Base-by-base conservation (phyloP, 2,113 vertebrate species). In the Labeo catla region DNA sequence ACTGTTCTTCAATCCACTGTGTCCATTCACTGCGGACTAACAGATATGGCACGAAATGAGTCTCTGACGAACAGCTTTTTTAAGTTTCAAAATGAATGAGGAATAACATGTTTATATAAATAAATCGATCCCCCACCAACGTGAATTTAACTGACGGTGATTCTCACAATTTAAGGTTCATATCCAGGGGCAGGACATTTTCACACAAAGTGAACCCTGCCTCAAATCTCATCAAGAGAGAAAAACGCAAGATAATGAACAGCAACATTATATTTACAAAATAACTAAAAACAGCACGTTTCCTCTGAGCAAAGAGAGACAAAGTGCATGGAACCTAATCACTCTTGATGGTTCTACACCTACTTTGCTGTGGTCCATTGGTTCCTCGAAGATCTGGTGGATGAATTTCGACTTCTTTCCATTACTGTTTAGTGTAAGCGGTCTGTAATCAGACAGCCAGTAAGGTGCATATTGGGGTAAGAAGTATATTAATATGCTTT, bases 331-430 rank as follows among this genome's bases (percentile, higher is more conserved):
- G 59, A 65, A 23, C 3, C 3, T 16, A 12, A 23, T 85, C 34
- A 45, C 10, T 50, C n/a, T 2, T 4, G 23, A 57, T 70, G 39
- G 2, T 95, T 96, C 92, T 59, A 90, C 81, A 87, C 93, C 84
- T 95, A 96, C 92, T 45, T 95, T 95, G 81, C 90, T 94, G 90
- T 91, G 94, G 83, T 96, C 96, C 78, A 95, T 91, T 61, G 96
- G 90, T 72, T 99, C 98, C 88, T 98, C 96, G 76, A 96, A 96
- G 87, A 99, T 96, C 81, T 96, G 94, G 47, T 98, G 97, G 90
- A 98, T 97, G 70, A 96, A 95, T 89, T 98, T 98, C 0, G 97
- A 91, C 92, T 99, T 99, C 88, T 97, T 95, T 86, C 96, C 97
- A 57, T 96, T 98, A 88, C 94, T 95, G 91, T 97, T 99, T 90